Conservation (phyloP, 1,140 invertebrate genomes). For the Saccostrea cuccullata region DNA sequence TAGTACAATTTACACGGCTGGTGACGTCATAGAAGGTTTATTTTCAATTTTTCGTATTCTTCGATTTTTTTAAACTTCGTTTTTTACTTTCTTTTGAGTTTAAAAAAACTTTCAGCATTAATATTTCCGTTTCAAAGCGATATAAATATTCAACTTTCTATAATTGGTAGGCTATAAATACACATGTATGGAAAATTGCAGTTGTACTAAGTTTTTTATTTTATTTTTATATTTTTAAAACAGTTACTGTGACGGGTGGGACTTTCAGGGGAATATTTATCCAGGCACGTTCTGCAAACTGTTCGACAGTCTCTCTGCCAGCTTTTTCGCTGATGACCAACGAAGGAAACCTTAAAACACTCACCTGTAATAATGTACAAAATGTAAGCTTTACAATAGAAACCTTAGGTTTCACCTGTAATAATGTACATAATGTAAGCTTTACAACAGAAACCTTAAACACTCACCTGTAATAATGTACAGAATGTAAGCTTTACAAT, state of each 20-base stretch:
- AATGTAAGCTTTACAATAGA: neutral
- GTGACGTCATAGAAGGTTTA: slow-evolving; percentile 36
- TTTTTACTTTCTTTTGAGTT: neutral
- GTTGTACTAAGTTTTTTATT: no score
- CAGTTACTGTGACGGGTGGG: neutral
- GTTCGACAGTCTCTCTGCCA: neutral
- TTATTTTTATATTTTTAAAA: neutral
- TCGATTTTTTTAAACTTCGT: no score
- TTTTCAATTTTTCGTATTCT: no score
- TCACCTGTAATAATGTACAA: neutral
- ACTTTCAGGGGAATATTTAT: neutral
- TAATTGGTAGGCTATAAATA: no score
- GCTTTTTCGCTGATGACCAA: neutral
- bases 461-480: no score
- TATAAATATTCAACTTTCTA: no score
- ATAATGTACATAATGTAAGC: neutral
- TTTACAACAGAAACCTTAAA: no score
- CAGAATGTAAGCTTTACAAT: no score
- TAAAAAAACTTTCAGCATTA: neutral
- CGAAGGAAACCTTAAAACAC: neutral
- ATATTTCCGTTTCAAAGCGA: neutral
- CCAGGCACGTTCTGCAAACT: neutral
- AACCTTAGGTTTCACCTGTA: neutral
- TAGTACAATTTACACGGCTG: neutral
- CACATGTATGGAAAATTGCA: no score